phyloP scores from a whole-genome alignment of 2,888 invertebrate species.

The Blomia tropicalis region DNA sequence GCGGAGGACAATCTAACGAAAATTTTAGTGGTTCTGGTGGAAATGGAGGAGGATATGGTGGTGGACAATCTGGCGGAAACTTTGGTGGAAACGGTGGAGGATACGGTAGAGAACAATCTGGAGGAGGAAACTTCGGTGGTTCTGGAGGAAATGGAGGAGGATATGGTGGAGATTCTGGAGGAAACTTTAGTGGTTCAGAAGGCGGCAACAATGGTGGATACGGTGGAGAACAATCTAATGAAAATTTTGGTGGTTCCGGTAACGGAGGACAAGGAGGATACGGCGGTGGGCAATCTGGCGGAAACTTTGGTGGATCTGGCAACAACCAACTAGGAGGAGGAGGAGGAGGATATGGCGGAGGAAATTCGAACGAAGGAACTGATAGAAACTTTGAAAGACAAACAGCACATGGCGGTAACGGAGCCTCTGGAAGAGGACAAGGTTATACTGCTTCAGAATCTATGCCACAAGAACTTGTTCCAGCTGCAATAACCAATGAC shows the following conservation, averaged over 20 bases:
- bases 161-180: conserved; percentile 6
- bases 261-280: not conserved
- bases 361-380: not conserved
- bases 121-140: not conserved
- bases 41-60: not conserved
- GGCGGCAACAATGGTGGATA: not conserved
- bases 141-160: conserved; percentile 12
- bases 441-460: not conserved
- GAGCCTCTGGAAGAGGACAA: not conserved
- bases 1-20: not conserved
- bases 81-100: conserved; percentile 10
- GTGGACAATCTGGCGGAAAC: not conserved
- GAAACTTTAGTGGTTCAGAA: conserved; percentile 11
- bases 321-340: not conserved
- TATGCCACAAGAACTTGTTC: not conserved
- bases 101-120: not conserved
- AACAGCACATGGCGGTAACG: not conserved
- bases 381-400: too few relatives aligned
- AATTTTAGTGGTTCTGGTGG: not conserved
- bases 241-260: not conserved
- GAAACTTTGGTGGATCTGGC: not conserved
- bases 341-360: not conserved
- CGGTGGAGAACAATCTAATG: not conserved
- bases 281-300: not conserved
- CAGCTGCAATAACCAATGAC: not conserved